Percentiles rank a stretch among this genome's conserved stretches.
Conservation (phyloP, 2,797 vertebrate genomes). For the Poliocrania exsul region DNA sequence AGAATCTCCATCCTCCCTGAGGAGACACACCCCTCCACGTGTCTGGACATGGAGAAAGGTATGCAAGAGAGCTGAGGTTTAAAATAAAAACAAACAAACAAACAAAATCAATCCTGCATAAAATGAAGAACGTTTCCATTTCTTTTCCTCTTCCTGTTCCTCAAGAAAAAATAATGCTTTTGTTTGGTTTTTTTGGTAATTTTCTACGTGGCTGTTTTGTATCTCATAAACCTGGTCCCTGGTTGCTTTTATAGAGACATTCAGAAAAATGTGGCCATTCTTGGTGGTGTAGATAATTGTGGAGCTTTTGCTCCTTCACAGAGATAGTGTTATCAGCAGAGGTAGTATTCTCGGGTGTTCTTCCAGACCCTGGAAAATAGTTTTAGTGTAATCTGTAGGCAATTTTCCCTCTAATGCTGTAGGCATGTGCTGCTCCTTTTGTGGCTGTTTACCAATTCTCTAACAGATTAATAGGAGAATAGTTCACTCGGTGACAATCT, state of each 20-base stretch:
- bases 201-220: neutral
- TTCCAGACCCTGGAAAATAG: constrained; percentile 9
- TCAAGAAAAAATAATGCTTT: neutral
- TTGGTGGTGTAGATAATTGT: constrained; percentile 6
- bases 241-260: neutral
- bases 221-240: neutral
- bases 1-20: neutral
- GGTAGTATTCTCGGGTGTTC: constrained; percentile 29
- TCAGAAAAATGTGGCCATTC: constrained; percentile 24
- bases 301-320: neutral
- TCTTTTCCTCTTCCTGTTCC: neutral
- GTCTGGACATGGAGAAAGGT: neutral
- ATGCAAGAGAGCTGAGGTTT: neutral
- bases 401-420: constrained; percentile 12
- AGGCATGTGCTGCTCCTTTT: constrained; percentile 26
- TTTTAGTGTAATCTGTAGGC: constrained; percentile 44
- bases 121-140: neutral
- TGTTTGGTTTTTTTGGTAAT: neutral
- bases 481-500: constrained; percentile 39
- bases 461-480: constrained; percentile 57
- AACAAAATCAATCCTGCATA: neutral
- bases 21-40: neutral
- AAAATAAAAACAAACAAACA: neutral
- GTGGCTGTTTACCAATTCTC: constrained; percentile 39
- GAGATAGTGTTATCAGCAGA: constrained; percentile 33